These are phyloP conservation scores for Augochlorella aurata DNA, from an alignment of 2,888 invertebrate species.

Conservation along the genomic window DNA sequence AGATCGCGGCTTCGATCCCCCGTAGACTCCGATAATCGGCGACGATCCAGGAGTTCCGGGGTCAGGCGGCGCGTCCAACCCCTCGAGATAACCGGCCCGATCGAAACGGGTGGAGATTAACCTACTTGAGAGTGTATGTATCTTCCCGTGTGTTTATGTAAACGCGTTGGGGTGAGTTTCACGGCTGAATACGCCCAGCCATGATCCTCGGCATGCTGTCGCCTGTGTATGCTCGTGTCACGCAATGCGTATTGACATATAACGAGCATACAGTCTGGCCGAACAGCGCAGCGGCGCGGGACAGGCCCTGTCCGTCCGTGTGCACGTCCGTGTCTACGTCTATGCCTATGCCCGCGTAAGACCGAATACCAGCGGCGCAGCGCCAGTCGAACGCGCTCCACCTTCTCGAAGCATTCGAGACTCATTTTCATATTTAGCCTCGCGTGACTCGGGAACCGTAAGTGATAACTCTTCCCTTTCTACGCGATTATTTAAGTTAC, in stretches of 20 bases:
- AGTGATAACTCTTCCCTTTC: constrained; percentile 12
- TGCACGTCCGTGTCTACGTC: not conserved
- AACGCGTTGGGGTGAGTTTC: constrained; percentile 64
- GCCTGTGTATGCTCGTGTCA: constrained; percentile 70
- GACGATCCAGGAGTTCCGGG: constrained; percentile 47
- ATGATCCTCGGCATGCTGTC: constrained; percentile 73
- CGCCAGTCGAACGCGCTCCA: not conserved
- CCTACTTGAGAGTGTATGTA: constrained; percentile 46
- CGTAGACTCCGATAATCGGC: constrained; percentile 32
- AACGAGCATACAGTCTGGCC: constrained; percentile 63
- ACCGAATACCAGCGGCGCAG: constrained; percentile 23
- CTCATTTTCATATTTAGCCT: constrained; percentile 9
- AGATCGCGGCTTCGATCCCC: constrained; percentile 33
- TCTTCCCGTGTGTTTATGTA: constrained; percentile 46
- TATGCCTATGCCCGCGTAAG: constrained; percentile 3
- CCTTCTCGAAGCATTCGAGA: not conserved
- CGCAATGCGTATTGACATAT: constrained; percentile 72
- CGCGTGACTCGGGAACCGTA: not conserved
- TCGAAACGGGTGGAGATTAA: constrained; percentile 55
- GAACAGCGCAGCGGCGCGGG: constrained; percentile 13
- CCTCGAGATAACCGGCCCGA: constrained; percentile 36
- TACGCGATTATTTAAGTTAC: not conserved
- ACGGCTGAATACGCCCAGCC: constrained; percentile 71
- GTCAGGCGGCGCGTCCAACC: constrained; percentile 42
- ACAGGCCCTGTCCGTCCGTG: not conserved